Base-by-base conservation (phyloP, 2,113 vertebrate species). In the Odobenus rosmarus region DNA sequence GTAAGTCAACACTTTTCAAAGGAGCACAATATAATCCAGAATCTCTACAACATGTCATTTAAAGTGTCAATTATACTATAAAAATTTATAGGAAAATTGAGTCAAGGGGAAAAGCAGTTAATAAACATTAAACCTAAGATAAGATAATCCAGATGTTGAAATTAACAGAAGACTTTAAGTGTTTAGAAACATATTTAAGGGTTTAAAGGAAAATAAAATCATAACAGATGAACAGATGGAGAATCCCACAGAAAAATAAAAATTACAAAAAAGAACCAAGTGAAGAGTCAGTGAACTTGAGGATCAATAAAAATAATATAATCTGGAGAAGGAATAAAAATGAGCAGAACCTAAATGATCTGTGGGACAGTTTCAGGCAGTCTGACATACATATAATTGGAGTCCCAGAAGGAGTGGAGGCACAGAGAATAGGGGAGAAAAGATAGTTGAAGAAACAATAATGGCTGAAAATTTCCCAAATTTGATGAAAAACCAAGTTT, bases 21-120 rank as follows among this genome's bases (percentile, higher is more conserved):
- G 69, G 39, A 76, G n/a, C 7, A 83, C 21, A 8, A 18, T 8
- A 51, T 28, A 80, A 69, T 84, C 49, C n/a, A 59, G 31, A 84
- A 36, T 55, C n/a, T 72, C 33, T 94, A 46, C 12, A 71, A 59
- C 13, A 33, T 55, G 62, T 55, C 53, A 77, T 77, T 82, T 95
- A 82, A 82, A 62, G 83, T 83, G 28, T 53, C 31, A 42, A 61
- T 77, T 85, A 71, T 71, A 23, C 33, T 69, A 33, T 90, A 93
- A 90, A 77, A 90, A 81, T 53, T n/a, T 89, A 74, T 80, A 86
- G 67, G 36, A 94, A 90, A 91, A 64, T 72, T 74, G 24, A 87
- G 23, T 91, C n/a, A 72, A 72, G n/a, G 4, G 42, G 24, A 49
- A 96, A 91, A 67, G 31, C 23, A 86, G 18, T 87, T 82, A 87